Base-by-base conservation (phyloP, 2,113 vertebrate genomes). In the Choloepus hoffmanni region DNA sequence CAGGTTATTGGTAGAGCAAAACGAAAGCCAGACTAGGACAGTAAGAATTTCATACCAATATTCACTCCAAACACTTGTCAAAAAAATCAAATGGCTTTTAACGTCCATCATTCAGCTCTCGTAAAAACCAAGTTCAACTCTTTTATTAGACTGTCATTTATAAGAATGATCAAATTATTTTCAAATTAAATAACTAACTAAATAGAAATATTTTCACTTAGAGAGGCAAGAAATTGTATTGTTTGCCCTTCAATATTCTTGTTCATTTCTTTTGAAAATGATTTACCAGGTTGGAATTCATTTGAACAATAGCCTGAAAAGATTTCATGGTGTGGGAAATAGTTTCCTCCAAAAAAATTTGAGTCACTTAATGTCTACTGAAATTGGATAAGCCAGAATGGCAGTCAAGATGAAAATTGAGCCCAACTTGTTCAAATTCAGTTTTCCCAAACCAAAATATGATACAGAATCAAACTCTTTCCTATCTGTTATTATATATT, bases 351-450 rank as follows among this genome's bases (percentile, higher is more conserved):
- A 92, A 84, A 13, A 87, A 97, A 88, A 36, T 33, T 90, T 94
- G 43, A 48, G 89, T 96, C 79, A 67, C 36, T 24, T 93, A 90
- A 97, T 97, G 96, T 97, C 48, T 92, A 88, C 83, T 92, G 33
- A 92, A 98, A 96, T 40, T 97, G 81, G 70, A 98, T 98, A 97
- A 98, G 63, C 18, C 89, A 96, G 62, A 9, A 8, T 88, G 70
- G 43, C 0, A 1, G 76, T 55, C n/a, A 88, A 68, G 93, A 96
- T 48, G 96, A 90, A 94, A 40, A 65, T 77, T 70, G 33, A 97
- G 19, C 86, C 67, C 82, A 85, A 84, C 43, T 96, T 96, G 62
- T 53, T 95, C 95, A 58, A 96, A 92, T 85, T 86, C 82, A 85
- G 24, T 90, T 96, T 97, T 92, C 76, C 79, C 91, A 90, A 97